Evolutionary conservation across 2,888 invertebrate genomes (phyloP), one percentile per base, ranked within the genome.

Genomic region (Amiota communis): DNA sequence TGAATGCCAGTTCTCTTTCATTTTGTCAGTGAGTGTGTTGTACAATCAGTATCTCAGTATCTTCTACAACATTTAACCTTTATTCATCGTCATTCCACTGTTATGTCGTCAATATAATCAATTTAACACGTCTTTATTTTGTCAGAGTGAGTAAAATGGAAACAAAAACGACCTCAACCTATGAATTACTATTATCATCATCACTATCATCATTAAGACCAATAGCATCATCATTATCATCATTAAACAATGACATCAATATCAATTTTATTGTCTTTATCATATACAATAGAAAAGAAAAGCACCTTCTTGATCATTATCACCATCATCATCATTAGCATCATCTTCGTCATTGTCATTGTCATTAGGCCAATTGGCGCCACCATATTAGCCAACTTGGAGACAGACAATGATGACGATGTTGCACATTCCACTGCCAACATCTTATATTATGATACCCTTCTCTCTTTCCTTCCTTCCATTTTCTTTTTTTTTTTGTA

Each of bases 361-460:
- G 67, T 6, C 67, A 68, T 68, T 68, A 68, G 67, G 65, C 65
- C 47, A 48, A n/a, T 36, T 68, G 67, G 67, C 53, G 67, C 51
- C 67, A 17, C 10, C 13, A 20, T 17, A 20, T 61, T 61, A 61
- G 61, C 61, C 20, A 61, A 61, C 11, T 12, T n/a, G 10, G 3
- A 36, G 36, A 36, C 36, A 36, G 36, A 36, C 36, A 36, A 6
- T 36, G 6, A 36, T 6, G 36, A 36, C 36, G 6, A 36, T 6
- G 6, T 6, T 36, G 36, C 36, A 36, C 36, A 36, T 36, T 36
- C 36, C 36, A 36, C 36, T 36, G 36, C 8, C 36, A 36, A 6
- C 36, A 36, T 36, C 36, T 36, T 36, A 36, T 36, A 36, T 1
- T 36, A 36, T 53, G 8, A 8, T 12, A 53, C 53, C 13, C 13